Conservation (phyloP, 2,797 vertebrate species). For the Propithecus perrieri region DNA sequence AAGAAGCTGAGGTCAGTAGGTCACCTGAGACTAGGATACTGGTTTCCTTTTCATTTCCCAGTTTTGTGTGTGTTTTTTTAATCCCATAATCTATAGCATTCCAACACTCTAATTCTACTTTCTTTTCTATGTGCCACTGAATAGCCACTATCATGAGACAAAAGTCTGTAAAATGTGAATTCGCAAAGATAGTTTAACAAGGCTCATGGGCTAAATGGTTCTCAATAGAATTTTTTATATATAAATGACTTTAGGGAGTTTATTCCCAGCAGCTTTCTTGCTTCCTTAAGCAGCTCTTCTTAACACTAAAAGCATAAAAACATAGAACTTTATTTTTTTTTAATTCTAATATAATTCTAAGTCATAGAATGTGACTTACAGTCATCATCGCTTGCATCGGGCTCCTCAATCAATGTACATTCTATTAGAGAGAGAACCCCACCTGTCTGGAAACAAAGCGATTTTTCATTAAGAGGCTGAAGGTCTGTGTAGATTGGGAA, state of each 20-base stretch:
- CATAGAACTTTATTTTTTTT: neutral
- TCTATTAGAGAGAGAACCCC: constrained; percentile 97
- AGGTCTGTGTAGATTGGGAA: neutral
- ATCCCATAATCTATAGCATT: constrained; percentile 30
- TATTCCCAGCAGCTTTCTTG: neutral
- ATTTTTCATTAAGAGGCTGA: neutral
- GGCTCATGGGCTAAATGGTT: neutral
- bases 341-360: constrained; percentile 65
- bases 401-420: constrained; percentile 96
- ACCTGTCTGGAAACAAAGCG: constrained; percentile 91
- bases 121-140: neutral
- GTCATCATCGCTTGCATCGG: constrained; percentile 95
- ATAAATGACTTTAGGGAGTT: neutral
- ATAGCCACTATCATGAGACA: neutral
- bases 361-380: constrained; percentile 88
- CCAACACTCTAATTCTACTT: neutral
- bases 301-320: neutral
- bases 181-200: neutral
- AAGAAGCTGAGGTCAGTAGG: neutral
- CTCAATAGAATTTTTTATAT: neutral
- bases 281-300: neutral
- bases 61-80: neutral
- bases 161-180: neutral
- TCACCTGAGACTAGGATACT: neutral
- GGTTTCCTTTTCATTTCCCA: neutral